Conservation (phyloP, 2,113 vertebrate species). For the Cromileptes altivelis region DNA sequence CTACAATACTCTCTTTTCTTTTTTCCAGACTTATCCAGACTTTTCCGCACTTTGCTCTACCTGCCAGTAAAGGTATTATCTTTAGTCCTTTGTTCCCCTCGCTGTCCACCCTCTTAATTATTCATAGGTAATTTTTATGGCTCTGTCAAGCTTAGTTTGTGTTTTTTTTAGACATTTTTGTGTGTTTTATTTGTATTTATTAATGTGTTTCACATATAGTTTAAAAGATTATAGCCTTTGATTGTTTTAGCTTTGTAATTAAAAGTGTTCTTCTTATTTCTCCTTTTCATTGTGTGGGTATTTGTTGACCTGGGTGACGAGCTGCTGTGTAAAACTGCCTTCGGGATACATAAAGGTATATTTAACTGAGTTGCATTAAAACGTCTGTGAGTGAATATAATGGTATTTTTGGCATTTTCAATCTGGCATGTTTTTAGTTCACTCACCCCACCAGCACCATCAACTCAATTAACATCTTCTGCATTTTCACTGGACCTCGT, state of each 20-base stretch:
- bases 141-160: too few species aligned
- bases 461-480: constrained; percentile 42
- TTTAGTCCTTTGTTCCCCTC: too few species aligned
- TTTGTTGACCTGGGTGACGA: background rate
- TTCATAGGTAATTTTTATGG: too few species aligned
- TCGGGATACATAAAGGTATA: background rate
- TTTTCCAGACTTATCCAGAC: too few species aligned
- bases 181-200: background rate
- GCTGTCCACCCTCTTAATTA: too few species aligned
- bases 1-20: too few species aligned
- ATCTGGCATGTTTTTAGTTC: background rate
- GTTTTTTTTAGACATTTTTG: too few species aligned
- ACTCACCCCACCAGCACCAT: constrained; percentile 75
- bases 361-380: background rate
- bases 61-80: too few species aligned
- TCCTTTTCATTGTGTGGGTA: background rate
- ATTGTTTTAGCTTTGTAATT: background rate
- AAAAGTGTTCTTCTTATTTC: background rate
- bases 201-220: background rate
- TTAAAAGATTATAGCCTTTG: background rate
- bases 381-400: background rate
- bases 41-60: too few species aligned
- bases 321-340: background rate
- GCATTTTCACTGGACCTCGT: constrained; percentile 36
- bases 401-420: background rate